phyloP scores from a whole-genome alignment of 2,888 invertebrate genomes.

The Cryptophagus acutangulus region DNA sequence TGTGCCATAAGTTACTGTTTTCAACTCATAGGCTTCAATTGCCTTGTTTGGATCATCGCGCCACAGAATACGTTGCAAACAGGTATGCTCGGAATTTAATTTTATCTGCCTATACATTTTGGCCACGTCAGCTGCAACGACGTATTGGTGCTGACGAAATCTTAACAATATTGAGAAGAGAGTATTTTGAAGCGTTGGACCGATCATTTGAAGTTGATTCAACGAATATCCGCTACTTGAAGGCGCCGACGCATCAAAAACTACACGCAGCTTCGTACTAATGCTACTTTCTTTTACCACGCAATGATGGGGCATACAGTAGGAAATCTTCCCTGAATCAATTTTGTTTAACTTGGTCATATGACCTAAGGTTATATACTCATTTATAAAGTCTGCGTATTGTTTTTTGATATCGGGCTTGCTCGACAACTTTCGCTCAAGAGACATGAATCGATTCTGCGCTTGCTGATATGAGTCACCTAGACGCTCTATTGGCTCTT shows the following conservation, averaged over 20 bases:
- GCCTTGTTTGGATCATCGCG: constrained; percentile 4
- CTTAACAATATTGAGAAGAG: constrained; percentile 9
- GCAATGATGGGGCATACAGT: constrained; percentile 14
- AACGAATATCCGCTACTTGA: constrained; percentile 4
- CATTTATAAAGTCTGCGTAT: constrained; percentile 10
- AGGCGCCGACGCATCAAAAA: constrained; percentile 7
- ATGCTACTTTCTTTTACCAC: constrained; percentile 5
- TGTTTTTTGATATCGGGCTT: constrained; percentile 2
- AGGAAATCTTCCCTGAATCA: background rate
- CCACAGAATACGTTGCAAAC: constrained; percentile 14
- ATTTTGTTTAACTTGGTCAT: constrained; percentile 5
- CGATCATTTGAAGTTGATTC: constrained; percentile 11
- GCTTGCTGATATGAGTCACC: constrained; percentile 5
- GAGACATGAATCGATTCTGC: constrained; percentile 1
- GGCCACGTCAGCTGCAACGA: constrained; percentile 8
- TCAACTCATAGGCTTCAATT: constrained; percentile 5
- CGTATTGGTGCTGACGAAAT: constrained; percentile 12
- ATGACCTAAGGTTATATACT: constrained; percentile 8
- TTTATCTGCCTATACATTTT: constrained; percentile 15
- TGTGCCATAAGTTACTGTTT: constrained; percentile 11
- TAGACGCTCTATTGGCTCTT: background rate
- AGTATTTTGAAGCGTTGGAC: constrained; percentile 12
- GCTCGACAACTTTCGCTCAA: constrained; percentile 7
- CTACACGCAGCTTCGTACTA: constrained; percentile 10
- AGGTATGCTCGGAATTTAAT: constrained; percentile 1